Evolutionary conservation across 2,888 invertebrate species (phyloP).

Genomic region (Liopterus haemorrhoidalis): DNA sequence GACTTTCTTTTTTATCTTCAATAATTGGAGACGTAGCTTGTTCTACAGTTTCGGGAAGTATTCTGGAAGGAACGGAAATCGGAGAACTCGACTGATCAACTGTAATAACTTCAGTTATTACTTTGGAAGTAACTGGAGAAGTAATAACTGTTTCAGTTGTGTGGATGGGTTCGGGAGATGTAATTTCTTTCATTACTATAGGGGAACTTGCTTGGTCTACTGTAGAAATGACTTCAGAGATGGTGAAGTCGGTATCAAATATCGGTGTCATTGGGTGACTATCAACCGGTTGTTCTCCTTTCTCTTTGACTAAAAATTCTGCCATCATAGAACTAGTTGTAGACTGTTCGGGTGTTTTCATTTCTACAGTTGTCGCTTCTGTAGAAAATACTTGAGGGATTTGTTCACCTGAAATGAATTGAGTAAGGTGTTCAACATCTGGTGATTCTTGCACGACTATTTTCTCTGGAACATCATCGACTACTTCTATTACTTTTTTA

Average conservation of each 20-base stretch:
- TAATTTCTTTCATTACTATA: neutral
- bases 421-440: conserved; percentile 13
- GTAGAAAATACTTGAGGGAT: conserved; percentile 26
- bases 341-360: conserved; percentile 22
- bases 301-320: conserved; percentile 27
- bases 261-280: conserved; percentile 6
- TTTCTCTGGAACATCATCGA: conserved; percentile 25
- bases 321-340: conserved; percentile 16
- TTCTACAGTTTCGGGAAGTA: too few species aligned
- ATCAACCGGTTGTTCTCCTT: conserved; percentile 16
- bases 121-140: too few species aligned
- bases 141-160: too few species aligned
- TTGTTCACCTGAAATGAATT: conserved; percentile 16
- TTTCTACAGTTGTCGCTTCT: conserved; percentile 28
- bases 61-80: conserved; percentile 2
- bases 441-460: conserved; percentile 5
- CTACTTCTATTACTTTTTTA: conserved; percentile 20
- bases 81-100: conserved; percentile 14
- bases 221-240: neutral
- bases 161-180: conserved; percentile 1
- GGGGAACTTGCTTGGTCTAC: conserved; percentile 8
- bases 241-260: neutral
- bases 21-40: too few species aligned
- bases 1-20: too few species aligned
- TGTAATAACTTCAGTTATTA: too few species aligned